Evolutionary conservation across 2,888 invertebrate species (phyloP), one percentile per base, ranked within the genome.

Genomic region (Cactoblastis cactorum): DNA sequence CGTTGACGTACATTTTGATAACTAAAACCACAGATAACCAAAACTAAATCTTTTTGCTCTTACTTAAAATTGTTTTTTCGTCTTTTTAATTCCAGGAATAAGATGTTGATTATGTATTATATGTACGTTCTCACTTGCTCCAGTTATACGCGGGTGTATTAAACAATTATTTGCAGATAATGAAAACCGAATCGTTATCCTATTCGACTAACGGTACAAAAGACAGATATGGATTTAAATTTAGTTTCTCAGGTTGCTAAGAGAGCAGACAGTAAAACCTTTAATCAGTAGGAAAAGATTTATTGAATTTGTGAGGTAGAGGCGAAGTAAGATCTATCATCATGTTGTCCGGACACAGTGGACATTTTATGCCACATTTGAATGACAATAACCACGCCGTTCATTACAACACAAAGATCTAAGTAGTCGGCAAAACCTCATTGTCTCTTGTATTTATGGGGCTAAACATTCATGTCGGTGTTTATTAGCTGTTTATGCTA

Each of bases 301-400:
- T 28, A 17, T 37, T 37, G 1, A 4, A 37, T 37, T 37, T 2
- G 9, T 37, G 37, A 11, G 17, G 11, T 37, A 37, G 8, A 17
- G 17, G 15, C 11, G 28, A 28, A 12, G 33, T 17, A 37, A 8
- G 15, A 4, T 8, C 8, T 55, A 52, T 53, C 55, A 51, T 50
- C 52, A 53, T 53, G 45, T 49, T 52, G 15, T 17, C 28, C 17
- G 17, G 43, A 28, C 28, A 17, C 28, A 5, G 28, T 24, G 15
- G 28, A 14, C 57, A 66, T 67, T 69, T 69, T 59, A 56, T 64
- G 63, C 61, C 55, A 50, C 52, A 69, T 73, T 74, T 71, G 59
- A 61, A 74, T 66, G 57, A 74, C 74, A 78, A 78, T 74, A 60
- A 62, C 48, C 11, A 22, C 17, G 15, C 43, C 43, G 19, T 50